These are phyloP conservation scores for Clostera curtula DNA, from an alignment of 2,888 invertebrate genomes.

Conservation along the genomic window DNA sequence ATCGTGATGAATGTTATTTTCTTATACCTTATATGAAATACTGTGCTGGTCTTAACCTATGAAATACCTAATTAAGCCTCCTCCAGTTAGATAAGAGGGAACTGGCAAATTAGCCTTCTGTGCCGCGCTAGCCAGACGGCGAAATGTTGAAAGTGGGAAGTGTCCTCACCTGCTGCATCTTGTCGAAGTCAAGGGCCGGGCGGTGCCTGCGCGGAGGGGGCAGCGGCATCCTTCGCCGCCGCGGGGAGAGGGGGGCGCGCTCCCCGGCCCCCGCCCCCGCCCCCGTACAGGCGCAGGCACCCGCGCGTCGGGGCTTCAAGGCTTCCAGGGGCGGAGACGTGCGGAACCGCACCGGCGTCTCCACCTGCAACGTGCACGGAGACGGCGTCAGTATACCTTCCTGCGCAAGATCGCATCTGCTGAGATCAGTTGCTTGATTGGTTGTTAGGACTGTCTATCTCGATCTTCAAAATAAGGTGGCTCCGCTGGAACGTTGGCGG, in stretches of 20 bases:
- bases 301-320: slow-evolving; percentile 79
- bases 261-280: slow-evolving; percentile 69
- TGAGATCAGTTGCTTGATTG: too few relatives aligned
- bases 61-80: too few relatives aligned
- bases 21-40: too few relatives aligned
- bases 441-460: too few relatives aligned
- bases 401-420: not conserved
- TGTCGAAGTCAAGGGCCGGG: slow-evolving; percentile 95
- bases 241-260: slow-evolving; percentile 53
- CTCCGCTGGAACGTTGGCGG: not conserved
- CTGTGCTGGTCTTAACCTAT: too few relatives aligned
- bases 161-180: slow-evolving; percentile 96
- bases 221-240: slow-evolving; percentile 60
- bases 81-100: too few relatives aligned
- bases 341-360: slow-evolving; percentile 89
- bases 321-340: slow-evolving; percentile 93
- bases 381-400: not conserved
- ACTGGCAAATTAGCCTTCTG: too few relatives aligned
- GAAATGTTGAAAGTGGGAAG: not conserved
- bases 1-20: too few relatives aligned
- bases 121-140: not conserved
- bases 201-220: slow-evolving; percentile 76
- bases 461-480: not conserved
- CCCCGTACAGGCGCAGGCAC: slow-evolving; percentile 59
- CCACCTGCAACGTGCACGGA: slow-evolving; percentile 70